Conservation (phyloP, 2,113 vertebrate species). For the Python bivittatus region DNA sequence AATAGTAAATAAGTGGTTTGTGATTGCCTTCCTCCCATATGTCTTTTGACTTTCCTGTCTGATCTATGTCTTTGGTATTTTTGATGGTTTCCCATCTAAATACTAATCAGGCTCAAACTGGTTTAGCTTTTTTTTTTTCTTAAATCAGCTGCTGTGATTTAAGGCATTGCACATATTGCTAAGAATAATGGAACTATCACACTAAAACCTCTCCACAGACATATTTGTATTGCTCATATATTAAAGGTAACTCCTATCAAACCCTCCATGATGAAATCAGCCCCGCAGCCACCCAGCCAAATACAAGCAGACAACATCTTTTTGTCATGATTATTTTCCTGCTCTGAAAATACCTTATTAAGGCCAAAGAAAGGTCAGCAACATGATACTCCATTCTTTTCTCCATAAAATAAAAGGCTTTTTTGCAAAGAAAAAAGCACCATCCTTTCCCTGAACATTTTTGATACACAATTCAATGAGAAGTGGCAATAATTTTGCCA, state of each 20-base stretch:
- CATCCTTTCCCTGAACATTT: slow-evolving; percentile 43
- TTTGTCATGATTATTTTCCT: slow-evolving; percentile 31
- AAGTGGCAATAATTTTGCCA: slow-evolving; percentile 55
- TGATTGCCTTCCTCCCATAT: background rate
- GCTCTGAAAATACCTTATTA: slow-evolving; percentile 39
- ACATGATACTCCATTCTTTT: slow-evolving; percentile 56
- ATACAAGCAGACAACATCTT: background rate
- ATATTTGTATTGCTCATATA: background rate
- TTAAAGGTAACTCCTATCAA: background rate
- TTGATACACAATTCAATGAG: slow-evolving; percentile 56
- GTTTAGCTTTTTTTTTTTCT: background rate
- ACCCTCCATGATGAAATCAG: background rate
- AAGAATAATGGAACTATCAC: background rate
- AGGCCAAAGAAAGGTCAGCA: slow-evolving; percentile 68
- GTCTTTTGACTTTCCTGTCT: background rate
- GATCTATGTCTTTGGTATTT: background rate
- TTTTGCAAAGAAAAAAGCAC: background rate
- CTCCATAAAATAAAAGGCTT: slow-evolving; percentile 24
- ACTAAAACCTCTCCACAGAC: background rate
- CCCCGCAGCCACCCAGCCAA: background rate
- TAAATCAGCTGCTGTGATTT: background rate
- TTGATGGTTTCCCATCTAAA: background rate
- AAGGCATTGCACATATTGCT: background rate
- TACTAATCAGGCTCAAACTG: background rate
- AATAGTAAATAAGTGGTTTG: background rate